phyloP scores from a whole-genome alignment of 2,888 invertebrate species.

The Stenichneumon culpator region DNA sequence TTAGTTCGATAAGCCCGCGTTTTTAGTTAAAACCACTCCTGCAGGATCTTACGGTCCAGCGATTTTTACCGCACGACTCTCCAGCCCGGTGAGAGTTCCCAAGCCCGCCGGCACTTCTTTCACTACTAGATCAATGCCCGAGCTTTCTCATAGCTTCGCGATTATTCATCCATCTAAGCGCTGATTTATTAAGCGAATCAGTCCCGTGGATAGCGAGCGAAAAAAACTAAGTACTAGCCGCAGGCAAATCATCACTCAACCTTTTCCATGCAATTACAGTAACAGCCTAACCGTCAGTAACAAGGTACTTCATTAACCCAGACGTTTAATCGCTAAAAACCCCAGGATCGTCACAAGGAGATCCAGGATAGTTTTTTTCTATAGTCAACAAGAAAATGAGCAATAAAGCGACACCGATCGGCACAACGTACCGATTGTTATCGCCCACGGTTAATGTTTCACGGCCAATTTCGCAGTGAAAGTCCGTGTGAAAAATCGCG shows the following conservation, averaged over 20 bases:
- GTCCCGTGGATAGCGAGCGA: slow-evolving; percentile 42
- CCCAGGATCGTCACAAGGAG: neutral
- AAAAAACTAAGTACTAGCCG: neutral
- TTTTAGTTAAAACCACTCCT: slow-evolving; percentile 49
- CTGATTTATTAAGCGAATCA: slow-evolving; percentile 37
- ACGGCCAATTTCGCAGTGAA: slow-evolving; percentile 20
- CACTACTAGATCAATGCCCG: slow-evolving; percentile 14
- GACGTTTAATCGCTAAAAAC: slow-evolving; percentile 19
- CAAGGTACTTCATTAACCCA: slow-evolving; percentile 13
- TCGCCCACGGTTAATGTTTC: slow-evolving; percentile 29
- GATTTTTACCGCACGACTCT: slow-evolving; percentile 45
- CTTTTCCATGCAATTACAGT: slow-evolving; percentile 37
- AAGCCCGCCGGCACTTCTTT: slow-evolving; percentile 40
- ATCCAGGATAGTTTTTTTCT: slow-evolving; percentile 1
- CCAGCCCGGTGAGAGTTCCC: slow-evolving; percentile 23
- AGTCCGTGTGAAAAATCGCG: slow-evolving; percentile 26
- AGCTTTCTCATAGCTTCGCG: slow-evolving; percentile 46
- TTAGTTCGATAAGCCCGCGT: slow-evolving; percentile 41
- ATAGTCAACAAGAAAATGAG: neutral
- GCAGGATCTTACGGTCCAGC: slow-evolving; percentile 27
- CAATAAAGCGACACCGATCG: slow-evolving; percentile 1
- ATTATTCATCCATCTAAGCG: slow-evolving; percentile 20
- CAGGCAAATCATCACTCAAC: neutral
- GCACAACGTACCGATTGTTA: slow-evolving; percentile 38
- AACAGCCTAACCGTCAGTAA: slow-evolving; percentile 27